phyloP scores from a whole-genome alignment of 2,113 vertebrate species.

The Passerina amoena region DNA sequence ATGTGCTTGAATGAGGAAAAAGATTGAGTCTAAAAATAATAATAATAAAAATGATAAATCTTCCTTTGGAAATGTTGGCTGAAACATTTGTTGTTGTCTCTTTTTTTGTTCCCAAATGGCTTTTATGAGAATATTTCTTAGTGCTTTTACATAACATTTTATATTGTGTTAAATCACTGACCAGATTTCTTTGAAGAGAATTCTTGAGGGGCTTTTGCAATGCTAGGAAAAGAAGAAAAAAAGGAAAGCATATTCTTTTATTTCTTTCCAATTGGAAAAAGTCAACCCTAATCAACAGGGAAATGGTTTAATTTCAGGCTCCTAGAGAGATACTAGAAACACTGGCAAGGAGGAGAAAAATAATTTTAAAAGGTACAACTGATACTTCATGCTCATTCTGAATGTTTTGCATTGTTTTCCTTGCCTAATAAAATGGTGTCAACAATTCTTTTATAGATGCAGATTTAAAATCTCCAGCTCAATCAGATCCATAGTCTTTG shows the following conservation, averaged over 20 bases:
- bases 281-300: constrained; percentile 25
- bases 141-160: constrained; percentile 54
- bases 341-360: neutral
- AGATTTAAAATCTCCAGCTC: neutral
- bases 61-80: constrained; percentile 26
- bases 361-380: neutral
- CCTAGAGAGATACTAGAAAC: neutral
- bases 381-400: neutral
- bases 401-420: neutral
- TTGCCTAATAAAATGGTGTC: neutral
- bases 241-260: neutral
- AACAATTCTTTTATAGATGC: neutral
- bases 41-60: constrained; percentile 16
- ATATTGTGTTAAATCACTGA: constrained; percentile 50
- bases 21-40: constrained; percentile 13
- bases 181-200: constrained; percentile 57
- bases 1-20: neutral
- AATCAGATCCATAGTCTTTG: neutral
- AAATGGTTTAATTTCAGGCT: constrained; percentile 48
- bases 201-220: constrained; percentile 36
- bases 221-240: neutral
- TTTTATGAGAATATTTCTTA: constrained; percentile 36
- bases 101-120: constrained; percentile 21
- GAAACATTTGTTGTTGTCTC: constrained; percentile 26
- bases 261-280: constrained; percentile 26